These are phyloP conservation scores for Thrips palmi DNA, from an alignment of 1,140 invertebrate species.

Conservation along the genomic window DNA sequence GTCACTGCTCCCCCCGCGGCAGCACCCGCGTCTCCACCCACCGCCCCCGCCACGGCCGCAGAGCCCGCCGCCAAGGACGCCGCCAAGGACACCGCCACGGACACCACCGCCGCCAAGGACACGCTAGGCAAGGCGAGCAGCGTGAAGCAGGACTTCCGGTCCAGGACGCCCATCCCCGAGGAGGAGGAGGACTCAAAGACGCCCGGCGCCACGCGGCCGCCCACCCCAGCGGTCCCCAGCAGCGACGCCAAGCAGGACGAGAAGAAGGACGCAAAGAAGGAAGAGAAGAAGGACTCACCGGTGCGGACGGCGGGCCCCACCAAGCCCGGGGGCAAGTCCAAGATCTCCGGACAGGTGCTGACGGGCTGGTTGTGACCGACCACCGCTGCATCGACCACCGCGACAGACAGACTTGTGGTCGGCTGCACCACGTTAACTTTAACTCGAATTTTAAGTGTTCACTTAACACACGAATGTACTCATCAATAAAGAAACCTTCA, in stretches of 20 bases:
- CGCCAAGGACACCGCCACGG: conserved; percentile 19
- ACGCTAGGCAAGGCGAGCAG: conserved; percentile 12
- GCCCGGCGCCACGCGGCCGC: conserved; percentile 15
- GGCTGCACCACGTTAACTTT: too few relatives aligned
- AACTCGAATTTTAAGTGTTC: too few relatives aligned
- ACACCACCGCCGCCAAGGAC: conserved; percentile 16
- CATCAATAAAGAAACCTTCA: too few relatives aligned
- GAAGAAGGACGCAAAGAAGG: conserved; percentile 5
- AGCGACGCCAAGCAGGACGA: conserved; percentile 13
- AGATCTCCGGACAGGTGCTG: conserved; percentile 41
- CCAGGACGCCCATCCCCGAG: conserved; percentile 28
- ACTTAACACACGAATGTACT: too few relatives aligned
- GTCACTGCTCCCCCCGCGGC: conserved; percentile 1
- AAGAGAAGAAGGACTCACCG: conserved; percentile 13
- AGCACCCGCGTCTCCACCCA: conserved; percentile 13
- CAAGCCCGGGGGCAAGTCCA: conserved; percentile 38
- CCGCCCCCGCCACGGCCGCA: conserved; percentile 19
- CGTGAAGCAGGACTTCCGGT: conserved; percentile 22
- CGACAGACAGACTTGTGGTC: too few relatives aligned
- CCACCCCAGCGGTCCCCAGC: conserved; percentile 20
- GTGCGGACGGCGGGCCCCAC: conserved; percentile 19
- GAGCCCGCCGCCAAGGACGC: conserved; percentile 12
- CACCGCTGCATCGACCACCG: too few relatives aligned
- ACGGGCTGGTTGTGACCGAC: conserved; percentile 39
- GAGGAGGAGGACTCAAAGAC: conserved; percentile 21